Evolutionary conservation across 2,113 vertebrate genomes (phyloP).

Genomic region (Podarcis cretensis): DNA sequence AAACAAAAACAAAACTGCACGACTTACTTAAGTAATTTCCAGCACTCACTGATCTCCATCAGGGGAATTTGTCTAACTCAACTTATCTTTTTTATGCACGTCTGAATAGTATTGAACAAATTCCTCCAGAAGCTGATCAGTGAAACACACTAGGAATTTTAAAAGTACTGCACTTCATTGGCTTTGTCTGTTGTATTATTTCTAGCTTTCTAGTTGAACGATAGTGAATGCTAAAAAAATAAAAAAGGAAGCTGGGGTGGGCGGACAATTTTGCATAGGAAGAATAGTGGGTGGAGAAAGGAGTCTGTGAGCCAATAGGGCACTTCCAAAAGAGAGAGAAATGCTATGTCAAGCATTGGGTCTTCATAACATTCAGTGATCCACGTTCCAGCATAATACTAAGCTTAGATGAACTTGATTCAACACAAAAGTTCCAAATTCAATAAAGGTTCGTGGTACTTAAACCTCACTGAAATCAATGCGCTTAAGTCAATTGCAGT

Average conservation of each 20-base stretch:
- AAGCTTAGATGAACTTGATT: not conserved
- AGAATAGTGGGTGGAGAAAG: not conserved
- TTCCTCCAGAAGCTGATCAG: too few species aligned
- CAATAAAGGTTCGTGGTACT: not conserved
- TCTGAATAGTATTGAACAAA: not conserved
- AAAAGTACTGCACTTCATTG: not conserved
- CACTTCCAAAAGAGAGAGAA: not conserved
- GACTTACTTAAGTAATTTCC: not conserved
- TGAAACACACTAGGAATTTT: not conserved
- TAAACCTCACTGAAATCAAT: not conserved
- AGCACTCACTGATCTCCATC: not conserved
- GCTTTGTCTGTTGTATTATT: not conserved
- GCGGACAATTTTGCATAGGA: not conserved
- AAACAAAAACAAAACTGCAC: not conserved
- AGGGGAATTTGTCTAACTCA: not conserved
- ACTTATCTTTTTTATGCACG: not conserved
- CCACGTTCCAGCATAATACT: not conserved
- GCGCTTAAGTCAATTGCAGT: not conserved
- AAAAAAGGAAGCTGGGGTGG: not conserved
- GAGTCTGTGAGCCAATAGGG: not conserved
- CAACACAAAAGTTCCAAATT: not conserved
- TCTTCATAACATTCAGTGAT: not conserved
- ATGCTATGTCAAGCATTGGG: not conserved
- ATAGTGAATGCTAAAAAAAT: not conserved
- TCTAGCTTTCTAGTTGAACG: not conserved